Base-by-base conservation (phyloP, 92 coral and sea anemone species). In the Siderastrea siderea region DNA sequence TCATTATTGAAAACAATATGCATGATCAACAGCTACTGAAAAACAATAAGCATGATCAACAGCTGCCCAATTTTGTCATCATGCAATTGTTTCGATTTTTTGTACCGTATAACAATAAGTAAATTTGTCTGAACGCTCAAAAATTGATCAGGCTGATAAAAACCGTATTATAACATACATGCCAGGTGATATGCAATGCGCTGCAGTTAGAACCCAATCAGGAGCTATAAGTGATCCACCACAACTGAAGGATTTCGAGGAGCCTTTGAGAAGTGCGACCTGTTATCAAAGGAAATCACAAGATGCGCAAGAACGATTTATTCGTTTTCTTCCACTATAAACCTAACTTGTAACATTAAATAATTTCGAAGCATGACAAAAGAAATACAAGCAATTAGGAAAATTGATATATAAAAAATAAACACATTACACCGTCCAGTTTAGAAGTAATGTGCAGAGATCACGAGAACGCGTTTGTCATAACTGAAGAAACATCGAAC, bases 131-230 rank as follows among this genome's bases (percentile, higher is more conserved):
- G 26, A 6, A 38, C 71, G 8, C 16, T 16, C 8, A 8, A 66
- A 12, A 17, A 66, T 9, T 66, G n/a, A 26, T 46, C n/a, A 4
- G 46, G 7, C 73, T 0, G 9, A 47, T 3, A 4, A 51, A 14
- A 47, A 1, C 6, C n/a, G 15, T 46, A 12, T 71, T 47, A 46
- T 5, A 3, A 55, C 65, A 4, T 50, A 59, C 65, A 47, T 12
- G 48, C 66, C 58, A 8, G 52, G n/a, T 5, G 62, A 1, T 13
- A 87, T 79, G 74, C 91, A 87, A 64, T 87, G 91, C 9, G 86
- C 91, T 11, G 91, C 91, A 15, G 91, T 87, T 6, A 87, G 69
- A 12, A 87, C 62, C 90, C 90, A 87, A 17, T 87, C 90, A 17
- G 86, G 65, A 71, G 75, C 75, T 15, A 87, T 68, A 50, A 87